These are phyloP conservation scores for Phataginus tricuspis DNA, from an alignment of 2,797 vertebrate genomes.

Conservation along the genomic window DNA sequence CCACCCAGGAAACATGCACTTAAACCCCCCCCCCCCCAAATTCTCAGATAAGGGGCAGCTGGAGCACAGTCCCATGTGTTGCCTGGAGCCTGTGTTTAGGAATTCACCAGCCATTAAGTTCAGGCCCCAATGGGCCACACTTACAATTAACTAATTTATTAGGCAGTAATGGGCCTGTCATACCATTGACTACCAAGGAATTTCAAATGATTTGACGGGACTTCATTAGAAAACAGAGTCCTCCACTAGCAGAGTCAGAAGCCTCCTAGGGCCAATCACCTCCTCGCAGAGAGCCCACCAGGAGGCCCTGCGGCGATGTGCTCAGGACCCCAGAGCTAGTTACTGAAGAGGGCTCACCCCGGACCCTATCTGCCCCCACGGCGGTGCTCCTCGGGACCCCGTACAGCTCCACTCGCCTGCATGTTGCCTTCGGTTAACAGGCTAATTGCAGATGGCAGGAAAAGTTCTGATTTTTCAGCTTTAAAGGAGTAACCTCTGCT, in stretches of 20 bases:
- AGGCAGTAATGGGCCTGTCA: not conserved
- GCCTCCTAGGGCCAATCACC: not conserved
- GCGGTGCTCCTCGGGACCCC: too few relatives aligned
- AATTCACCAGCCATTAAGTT: not conserved
- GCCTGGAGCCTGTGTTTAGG: not conserved
- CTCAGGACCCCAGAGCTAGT: not conserved
- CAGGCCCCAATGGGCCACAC: not conserved
- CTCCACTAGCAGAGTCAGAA: not conserved
- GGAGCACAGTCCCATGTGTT: not conserved
- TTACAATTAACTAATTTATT: conserved; percentile 11
- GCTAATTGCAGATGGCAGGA: not conserved
- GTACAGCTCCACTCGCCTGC: not conserved
- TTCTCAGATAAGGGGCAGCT: not conserved
- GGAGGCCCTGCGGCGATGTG: not conserved
- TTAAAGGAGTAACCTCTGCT: not conserved
- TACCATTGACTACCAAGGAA: not conserved
- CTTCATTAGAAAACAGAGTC: not conserved
- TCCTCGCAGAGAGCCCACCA: not conserved
- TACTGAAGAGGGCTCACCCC: not conserved
- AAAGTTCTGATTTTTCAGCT: not conserved
- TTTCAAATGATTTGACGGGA: not conserved
- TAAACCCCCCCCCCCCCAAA: not conserved
- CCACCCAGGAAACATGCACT: not conserved
- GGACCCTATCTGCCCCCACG: not conserved
- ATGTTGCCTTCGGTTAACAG: not conserved